Evolutionary conservation across 2,888 invertebrate genomes (phyloP).

Genomic region (Papilio gigon): DNA sequence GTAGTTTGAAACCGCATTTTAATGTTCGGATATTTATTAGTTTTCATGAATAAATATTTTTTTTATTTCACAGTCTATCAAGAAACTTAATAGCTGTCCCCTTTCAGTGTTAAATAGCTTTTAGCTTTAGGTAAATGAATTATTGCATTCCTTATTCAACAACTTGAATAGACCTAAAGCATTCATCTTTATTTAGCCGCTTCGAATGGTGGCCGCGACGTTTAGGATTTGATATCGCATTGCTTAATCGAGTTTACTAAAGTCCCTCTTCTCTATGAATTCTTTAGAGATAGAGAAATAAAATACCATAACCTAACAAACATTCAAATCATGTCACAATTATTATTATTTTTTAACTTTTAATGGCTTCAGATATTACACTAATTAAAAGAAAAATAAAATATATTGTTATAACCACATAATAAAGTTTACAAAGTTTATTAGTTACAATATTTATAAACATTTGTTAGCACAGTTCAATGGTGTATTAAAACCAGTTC

Average conservation of each 20-base stretch:
- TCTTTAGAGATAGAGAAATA: not conserved
- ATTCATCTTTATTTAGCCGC: conserved; percentile 19
- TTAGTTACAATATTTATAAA: no score
- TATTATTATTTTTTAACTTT: no score
- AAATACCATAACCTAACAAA: not conserved
- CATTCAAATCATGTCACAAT: no score
- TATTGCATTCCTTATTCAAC: conserved; percentile 24
- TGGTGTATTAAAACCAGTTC: conserved; percentile 40
- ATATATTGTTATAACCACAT: not conserved
- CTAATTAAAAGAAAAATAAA: no score
- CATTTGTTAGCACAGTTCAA: conserved; percentile 28
- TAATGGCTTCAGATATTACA: no score
- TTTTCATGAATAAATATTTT: not conserved
- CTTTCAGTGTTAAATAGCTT: conserved; percentile 5
- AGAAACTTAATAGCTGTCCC: conserved; percentile 3
- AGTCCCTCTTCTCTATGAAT: conserved; percentile 23
- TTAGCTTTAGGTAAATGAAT: conserved; percentile 28
- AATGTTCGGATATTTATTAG: no score
- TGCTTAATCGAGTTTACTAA: conserved; percentile 32
- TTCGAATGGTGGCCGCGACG: conserved; percentile 19
- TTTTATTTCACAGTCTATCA: not conserved
- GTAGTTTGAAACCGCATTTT: no score
- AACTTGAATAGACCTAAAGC: conserved; percentile 22
- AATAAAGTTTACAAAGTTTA: not conserved
- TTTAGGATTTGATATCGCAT: conserved; percentile 20